Base-by-base conservation (phyloP, 2,113 vertebrate genomes). In the Mesocricetus auratus region DNA sequence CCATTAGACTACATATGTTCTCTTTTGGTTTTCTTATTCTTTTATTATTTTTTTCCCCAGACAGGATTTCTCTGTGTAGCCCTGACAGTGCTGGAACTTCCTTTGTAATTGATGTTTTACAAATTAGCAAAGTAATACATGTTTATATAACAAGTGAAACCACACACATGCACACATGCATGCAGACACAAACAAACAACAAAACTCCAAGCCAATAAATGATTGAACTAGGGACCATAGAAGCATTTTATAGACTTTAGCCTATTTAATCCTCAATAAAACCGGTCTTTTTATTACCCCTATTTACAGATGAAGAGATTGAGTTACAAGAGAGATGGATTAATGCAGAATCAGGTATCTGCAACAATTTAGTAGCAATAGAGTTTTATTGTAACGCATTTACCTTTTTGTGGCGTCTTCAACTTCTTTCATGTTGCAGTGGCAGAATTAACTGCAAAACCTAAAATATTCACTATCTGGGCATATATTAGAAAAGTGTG, bases 61-160 rank as follows among this genome's bases (percentile, higher is more conserved):
- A 66, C 5, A 86, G 26, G 19, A 17, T 85, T 62, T 85, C 58
- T 29, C 15, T 86, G 24, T 66, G 42, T 85, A 45, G 39, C 26
- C 39, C 39, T 62, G 39, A 39, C 81, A 45, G 26, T 64, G 24
- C 16, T 64, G 26, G 16, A 85, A 64, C 15, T 64, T 45, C 16
- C 24, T 66, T 85, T 86, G 60, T 90, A 68, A 83, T 68, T 91
- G 62, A 81, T 91, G 53, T 62, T 87, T 91, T 79, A 86, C 24
- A 91, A 62, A 87, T 86, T 36, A 53, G n/a, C 47, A 45, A 47
- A 86, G 33, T 71, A 91, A 86, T 39, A 19, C 1, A 33, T 58
- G n/a, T 42, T 75, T 50, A 62, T 24, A 29, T 69, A 91, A 91
- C 19, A 91, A 73, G 73, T 71, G 26, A 87, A 79, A 64, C 56